Base-by-base conservation (phyloP, 2,797 vertebrate species). In the Pogoniulus pusillus region DNA sequence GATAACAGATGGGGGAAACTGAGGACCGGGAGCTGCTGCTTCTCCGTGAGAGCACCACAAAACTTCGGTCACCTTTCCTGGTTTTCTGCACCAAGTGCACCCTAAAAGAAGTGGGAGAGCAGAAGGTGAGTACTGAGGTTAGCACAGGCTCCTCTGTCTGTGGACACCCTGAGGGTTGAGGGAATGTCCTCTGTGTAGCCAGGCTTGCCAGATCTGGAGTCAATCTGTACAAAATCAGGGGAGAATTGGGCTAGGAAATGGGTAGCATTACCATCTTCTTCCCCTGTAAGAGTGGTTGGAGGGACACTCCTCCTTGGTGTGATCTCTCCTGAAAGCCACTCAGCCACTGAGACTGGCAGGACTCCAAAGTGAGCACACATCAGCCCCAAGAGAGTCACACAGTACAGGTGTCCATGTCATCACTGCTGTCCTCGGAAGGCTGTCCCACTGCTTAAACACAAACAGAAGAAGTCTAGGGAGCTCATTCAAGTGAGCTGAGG, bases 151-250 rank as follows among this genome's bases (percentile, higher is more conserved):
- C 29, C 39, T 60, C 41, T 6, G 7, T 10, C 63, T 26, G 9
- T 0, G 0, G 22, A 26, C 19, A 4, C 24, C 57, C 47, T 3
- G 7, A 19, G 43, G 9, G 18, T 41, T 6, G 0, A 4, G 7
- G 4, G 4, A 15, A 29, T 12, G 11, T 51, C 72, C 47, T 57
- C 30, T 27, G 2, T 2, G 0, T 30, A 55, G 39, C 16, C 32
- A 22, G 32, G 30, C 58, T 82, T 71, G 53, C 22, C n/a, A 73
- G 10, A 68, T 45, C 57, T 64, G 32, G 22, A 10, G 24, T n/a
- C 17, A 64, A 34, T 2, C 49, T 19, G 13, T 7, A 8, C 17
- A 53, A 64, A 83, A 65, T 13, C 32, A 34, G 17, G 41, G 35
- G 22, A 58, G 23, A 69, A 43, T 23, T 24, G 43, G 34, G n/a